These are phyloP conservation scores for Pteria penguin DNA, from an alignment of 2,888 invertebrate species.

Conservation along the genomic window DNA sequence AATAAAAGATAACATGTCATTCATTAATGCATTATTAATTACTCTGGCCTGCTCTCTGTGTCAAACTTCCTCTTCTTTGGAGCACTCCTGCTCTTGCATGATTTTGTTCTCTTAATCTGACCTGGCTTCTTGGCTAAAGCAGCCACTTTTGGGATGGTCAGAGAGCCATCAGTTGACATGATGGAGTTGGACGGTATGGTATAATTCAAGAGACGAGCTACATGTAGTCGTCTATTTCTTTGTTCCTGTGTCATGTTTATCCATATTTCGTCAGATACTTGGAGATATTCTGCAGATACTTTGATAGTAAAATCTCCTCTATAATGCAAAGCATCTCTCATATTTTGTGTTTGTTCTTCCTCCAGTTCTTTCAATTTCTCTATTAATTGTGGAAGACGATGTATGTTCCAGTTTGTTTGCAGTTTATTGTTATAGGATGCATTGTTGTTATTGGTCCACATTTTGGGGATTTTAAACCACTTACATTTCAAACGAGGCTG, in stretches of 20 bases:
- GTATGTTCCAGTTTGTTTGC: constrained; percentile 7
- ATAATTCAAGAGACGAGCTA: not conserved
- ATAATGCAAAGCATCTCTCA: constrained; percentile 9
- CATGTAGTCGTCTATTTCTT: not conserved
- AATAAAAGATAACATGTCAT: no score
- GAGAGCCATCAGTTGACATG: not conserved
- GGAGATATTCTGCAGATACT: not conserved
- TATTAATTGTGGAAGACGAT: not conserved
- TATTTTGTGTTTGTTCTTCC: not conserved
- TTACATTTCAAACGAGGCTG: not conserved
- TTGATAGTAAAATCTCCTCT: constrained; percentile 4
- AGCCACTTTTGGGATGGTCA: constrained; percentile 12
- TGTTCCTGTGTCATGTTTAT: constrained; percentile 5
- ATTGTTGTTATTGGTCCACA: constrained; percentile 22
- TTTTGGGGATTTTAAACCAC: not conserved
- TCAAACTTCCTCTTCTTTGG: not conserved
- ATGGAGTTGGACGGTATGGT: not conserved
- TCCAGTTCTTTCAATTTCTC: not conserved
- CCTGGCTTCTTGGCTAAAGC: constrained; percentile 6
- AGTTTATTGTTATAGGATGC: constrained; percentile 23
- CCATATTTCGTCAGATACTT: constrained; percentile 1
- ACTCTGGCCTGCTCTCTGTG: no score
- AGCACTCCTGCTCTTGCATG: not conserved
- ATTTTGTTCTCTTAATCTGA: constrained; percentile 6
- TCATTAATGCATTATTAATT: no score